A percentile compares a stretch with the other conserved stretches of the same genome.
Evolutionary conservation across 2,797 vertebrate genomes (phyloP).

Genomic region (Babyrousa celebensis): DNA sequence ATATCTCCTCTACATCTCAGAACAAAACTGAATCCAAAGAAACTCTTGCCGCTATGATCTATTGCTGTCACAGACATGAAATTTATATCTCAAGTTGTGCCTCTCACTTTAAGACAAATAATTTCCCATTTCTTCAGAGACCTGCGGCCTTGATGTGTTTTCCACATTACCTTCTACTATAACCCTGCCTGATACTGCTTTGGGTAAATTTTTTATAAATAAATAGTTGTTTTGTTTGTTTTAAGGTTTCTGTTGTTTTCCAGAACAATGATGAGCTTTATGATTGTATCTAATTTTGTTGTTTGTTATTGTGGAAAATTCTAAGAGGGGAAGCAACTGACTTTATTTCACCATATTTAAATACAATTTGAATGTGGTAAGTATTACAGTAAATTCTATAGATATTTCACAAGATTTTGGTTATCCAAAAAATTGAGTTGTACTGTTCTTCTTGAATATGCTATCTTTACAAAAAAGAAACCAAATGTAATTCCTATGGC

Average conservation of each 20-base stretch:
- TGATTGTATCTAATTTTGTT: neutral
- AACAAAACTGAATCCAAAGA: neutral
- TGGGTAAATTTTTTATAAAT: neutral
- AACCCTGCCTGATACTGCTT: neutral
- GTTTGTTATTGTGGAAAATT: conserved; percentile 3
- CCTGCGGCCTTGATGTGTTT: neutral
- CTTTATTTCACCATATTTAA: neutral
- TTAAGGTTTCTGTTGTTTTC: neutral
- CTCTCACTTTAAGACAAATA: neutral
- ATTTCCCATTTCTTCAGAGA: neutral
- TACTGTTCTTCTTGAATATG: neutral
- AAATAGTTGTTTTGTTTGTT: neutral
- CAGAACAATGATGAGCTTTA: neutral
- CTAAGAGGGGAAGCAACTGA: neutral
- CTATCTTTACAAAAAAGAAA: neutral
- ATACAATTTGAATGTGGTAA: neutral
- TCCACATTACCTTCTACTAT: neutral
- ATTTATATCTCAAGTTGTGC: neutral
- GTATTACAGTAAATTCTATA: neutral
- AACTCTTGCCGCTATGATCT: neutral
- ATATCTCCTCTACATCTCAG: neutral
- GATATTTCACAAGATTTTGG: conserved; percentile 5
- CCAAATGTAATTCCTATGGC: neutral
- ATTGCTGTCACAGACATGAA: neutral
- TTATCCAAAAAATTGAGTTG: neutral